These are phyloP conservation scores for Steatornis caripensis DNA, from an alignment of 2,113 vertebrate genomes.

Conservation along the genomic window DNA sequence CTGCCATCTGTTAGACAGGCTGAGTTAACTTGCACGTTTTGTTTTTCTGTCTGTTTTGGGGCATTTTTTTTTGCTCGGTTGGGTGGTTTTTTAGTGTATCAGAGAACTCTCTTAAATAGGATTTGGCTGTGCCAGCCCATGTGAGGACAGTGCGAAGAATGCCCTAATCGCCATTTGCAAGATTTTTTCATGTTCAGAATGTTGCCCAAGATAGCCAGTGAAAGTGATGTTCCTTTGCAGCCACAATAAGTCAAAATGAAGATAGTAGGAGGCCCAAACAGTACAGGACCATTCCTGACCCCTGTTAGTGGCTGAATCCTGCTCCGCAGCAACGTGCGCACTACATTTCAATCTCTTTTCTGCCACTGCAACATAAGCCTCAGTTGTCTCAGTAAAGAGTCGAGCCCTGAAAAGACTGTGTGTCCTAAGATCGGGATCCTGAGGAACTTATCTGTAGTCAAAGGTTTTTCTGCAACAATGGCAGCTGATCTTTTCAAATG, in stretches of 20 bases:
- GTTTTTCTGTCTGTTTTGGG: neutral
- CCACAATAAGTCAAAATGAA: neutral
- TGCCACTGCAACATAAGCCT: neutral
- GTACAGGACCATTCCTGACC: neutral
- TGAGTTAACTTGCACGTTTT: rapidly evolving
- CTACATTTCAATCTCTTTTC: neutral
- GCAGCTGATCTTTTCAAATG: neutral
- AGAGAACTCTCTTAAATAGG: neutral
- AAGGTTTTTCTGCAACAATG: slow-evolving; percentile 4
- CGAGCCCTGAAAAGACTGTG: neutral
- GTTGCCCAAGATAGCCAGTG: neutral
- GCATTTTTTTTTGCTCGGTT: neutral
- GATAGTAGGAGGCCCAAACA: neutral
- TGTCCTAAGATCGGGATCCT: neutral
- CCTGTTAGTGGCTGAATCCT: neutral
- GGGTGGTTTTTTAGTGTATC: neutral
- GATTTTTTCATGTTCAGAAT: neutral
- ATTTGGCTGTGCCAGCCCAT: neutral
- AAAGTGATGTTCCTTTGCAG: neutral
- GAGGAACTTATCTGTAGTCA: neutral
- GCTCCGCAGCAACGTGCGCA: neutral
- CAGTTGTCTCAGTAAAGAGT: neutral
- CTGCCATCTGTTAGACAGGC: neutral
- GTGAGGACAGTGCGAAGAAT: neutral
- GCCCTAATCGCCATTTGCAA: neutral